phyloP scores from a whole-genome alignment of 2,888 invertebrate species.

The Cloeon dipterum region DNA sequence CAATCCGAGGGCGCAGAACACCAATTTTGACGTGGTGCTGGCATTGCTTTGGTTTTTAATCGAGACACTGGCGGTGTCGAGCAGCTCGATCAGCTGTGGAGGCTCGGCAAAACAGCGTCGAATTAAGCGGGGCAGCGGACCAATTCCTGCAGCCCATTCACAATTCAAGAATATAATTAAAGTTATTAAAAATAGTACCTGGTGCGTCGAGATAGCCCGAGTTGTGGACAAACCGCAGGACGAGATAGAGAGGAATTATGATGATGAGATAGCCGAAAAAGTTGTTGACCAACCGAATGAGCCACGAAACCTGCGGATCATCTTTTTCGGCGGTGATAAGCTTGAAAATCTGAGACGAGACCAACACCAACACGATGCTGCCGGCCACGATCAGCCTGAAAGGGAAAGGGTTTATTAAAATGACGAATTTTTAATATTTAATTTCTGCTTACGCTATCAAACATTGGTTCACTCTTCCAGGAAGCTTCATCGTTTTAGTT shows the following conservation, averaged over 20 bases:
- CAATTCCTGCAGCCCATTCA: slow-evolving; percentile 9
- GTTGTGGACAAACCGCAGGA: slow-evolving; percentile 57
- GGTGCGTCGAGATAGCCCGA: slow-evolving; percentile 59
- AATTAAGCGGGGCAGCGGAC: slow-evolving; percentile 20
- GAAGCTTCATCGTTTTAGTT: background rate
- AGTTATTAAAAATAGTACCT: slow-evolving; percentile 25
- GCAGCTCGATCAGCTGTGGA: slow-evolving; percentile 7
- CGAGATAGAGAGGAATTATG: slow-evolving; percentile 59
- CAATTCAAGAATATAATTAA: background rate
- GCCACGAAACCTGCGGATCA: slow-evolving; percentile 37
- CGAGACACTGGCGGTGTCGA: slow-evolving; percentile 5
- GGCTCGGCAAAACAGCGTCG: slow-evolving; percentile 28
- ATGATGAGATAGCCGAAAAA: slow-evolving; percentile 74
- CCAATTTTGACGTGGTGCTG: slow-evolving; percentile 15
- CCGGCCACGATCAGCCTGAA: background rate
- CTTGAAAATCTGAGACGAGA: background rate
- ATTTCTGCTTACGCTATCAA: background rate
- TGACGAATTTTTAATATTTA: background rate
- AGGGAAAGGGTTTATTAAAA: no score
- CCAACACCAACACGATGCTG: background rate
- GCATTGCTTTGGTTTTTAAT: slow-evolving; percentile 2
- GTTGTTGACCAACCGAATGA: slow-evolving; percentile 54
- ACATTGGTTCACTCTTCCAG: background rate
- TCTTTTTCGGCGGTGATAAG: background rate
- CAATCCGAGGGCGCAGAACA: slow-evolving; percentile 68